phyloP scores from a whole-genome alignment of 1,140 invertebrate species.

The Watersipora subatra region DNA sequence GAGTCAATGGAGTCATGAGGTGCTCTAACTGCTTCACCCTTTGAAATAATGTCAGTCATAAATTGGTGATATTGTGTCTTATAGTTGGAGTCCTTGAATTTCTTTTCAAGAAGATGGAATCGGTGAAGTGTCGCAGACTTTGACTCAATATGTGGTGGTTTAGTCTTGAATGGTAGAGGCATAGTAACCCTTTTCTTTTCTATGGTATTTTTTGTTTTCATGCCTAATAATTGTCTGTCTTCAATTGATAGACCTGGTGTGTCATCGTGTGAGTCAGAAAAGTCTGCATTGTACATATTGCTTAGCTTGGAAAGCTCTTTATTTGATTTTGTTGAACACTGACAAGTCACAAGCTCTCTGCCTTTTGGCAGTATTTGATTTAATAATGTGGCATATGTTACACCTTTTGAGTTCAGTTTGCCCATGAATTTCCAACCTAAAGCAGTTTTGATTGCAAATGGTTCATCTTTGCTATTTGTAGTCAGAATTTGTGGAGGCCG shows the following conservation, averaged over 20 bases:
- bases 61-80: neutral
- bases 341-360: neutral
- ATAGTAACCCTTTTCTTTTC: neutral
- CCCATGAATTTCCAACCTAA: conserved; percentile 14
- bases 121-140: neutral
- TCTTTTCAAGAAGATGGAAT: neutral
- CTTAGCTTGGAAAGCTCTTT: neutral
- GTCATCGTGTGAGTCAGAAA: neutral
- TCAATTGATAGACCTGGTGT: neutral
- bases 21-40: conserved; percentile 4
- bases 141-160: neutral
- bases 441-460: conserved; percentile 13
- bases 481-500: neutral
- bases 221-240: neutral
- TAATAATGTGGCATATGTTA: neutral
- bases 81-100: neutral
- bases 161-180: neutral
- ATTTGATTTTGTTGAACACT: neutral
- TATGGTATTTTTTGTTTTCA: neutral
- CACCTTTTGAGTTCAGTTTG: neutral
- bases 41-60: conserved; percentile 1
- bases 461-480: conserved; percentile 4
- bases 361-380: neutral
- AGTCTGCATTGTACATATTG: neutral
- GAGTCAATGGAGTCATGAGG: neutral